phyloP scores from a whole-genome alignment of 1,140 invertebrate species.

The Caenorhabditis remanei region DNA sequence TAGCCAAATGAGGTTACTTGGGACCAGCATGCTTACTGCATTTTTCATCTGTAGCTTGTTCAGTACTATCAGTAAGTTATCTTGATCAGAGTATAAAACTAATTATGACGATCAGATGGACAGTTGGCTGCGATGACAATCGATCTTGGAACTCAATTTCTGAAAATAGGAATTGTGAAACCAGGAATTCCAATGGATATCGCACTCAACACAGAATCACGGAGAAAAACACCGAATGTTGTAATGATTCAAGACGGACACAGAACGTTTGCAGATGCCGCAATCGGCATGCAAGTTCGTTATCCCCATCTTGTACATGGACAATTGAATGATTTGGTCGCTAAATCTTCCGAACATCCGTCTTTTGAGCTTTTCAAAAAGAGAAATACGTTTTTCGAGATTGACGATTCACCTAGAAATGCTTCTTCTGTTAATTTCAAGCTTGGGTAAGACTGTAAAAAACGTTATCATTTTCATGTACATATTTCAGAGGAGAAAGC shows the following conservation, averaged over 20 bases:
- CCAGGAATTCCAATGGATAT: constrained; percentile 99
- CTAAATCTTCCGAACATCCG: constrained; percentile 80
- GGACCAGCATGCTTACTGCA: background rate
- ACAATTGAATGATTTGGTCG: constrained; percentile 57
- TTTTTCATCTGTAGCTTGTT: background rate
- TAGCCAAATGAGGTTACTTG: background rate
- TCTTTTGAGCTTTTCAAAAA: constrained; percentile 34
- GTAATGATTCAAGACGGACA: constrained; percentile 85
- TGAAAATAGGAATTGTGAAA: constrained; percentile 93
- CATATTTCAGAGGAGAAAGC: constrained; percentile 68
- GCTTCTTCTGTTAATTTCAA: constrained; percentile 29
- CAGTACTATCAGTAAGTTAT: background rate
- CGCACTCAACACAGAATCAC: constrained; percentile 92
- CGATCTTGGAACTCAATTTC: constrained; percentile 84
- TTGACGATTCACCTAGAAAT: constrained; percentile 86
- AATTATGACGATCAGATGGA: background rate
- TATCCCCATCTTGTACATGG: constrained; percentile 31
- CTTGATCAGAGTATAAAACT: background rate
- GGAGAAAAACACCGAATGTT: constrained; percentile 92
- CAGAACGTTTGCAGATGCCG: constrained; percentile 93
- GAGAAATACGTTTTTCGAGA: constrained; percentile 82
- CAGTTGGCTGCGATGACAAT: constrained; percentile 36
- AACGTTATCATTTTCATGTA: constrained; percentile 80
- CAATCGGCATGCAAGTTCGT: constrained; percentile 83
- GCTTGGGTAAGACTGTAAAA: constrained; percentile 4